phyloP scores from a whole-genome alignment of 2,888 invertebrate species.

The Metacarcinus magister region DNA sequence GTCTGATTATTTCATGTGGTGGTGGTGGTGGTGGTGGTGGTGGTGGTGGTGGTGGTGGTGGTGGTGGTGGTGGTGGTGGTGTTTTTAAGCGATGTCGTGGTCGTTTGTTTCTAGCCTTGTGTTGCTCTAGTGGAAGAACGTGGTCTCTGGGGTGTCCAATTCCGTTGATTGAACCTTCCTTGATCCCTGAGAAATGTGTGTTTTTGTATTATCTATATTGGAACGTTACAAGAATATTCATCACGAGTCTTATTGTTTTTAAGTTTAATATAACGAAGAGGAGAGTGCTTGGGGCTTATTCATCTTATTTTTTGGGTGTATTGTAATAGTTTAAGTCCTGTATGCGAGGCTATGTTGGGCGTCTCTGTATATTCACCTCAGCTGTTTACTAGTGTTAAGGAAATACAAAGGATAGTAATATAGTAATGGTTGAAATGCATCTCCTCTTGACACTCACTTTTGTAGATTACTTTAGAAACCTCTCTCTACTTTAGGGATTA shows the following conservation, averaged over 20 bases:
- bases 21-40: not conserved
- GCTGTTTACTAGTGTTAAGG: not conserved
- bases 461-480: not conserved
- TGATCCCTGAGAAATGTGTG: not conserved
- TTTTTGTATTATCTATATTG: not conserved
- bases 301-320: not conserved
- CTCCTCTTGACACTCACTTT: not conserved
- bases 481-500: not conserved
- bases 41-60: conserved; percentile 4
- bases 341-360: not conserved
- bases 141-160: conserved; percentile 10
- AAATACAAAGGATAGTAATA: not conserved
- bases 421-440: not conserved
- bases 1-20: conserved; percentile 1
- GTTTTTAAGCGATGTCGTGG: not conserved
- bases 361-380: not conserved
- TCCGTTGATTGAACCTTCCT: conserved; percentile 19
- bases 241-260: not conserved
- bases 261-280: not conserved
- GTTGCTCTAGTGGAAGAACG: conserved; percentile 35
- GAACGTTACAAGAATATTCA: not conserved
- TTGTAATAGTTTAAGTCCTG: not conserved
- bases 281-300: not conserved
- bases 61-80: conserved; percentile 16
- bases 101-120: not conserved